phyloP scores from a whole-genome alignment of 2,113 vertebrate genomes.

The Andinoacara biseriatus region DNA sequence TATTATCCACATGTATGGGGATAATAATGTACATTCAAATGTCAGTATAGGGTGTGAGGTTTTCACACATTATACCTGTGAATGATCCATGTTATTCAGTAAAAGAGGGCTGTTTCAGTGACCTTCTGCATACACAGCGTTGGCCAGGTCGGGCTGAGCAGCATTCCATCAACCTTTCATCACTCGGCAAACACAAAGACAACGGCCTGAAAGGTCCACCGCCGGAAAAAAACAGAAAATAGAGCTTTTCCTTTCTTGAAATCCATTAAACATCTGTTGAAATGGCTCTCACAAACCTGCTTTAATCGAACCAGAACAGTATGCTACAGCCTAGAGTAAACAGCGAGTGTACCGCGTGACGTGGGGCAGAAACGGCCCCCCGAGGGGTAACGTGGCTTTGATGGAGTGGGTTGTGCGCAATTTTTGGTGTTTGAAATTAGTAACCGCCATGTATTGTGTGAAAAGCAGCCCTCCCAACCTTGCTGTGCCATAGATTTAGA shows the following conservation, averaged over 20 bases:
- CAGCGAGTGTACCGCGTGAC: neutral
- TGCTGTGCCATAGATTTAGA: slow-evolving; percentile 73
- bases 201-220: slow-evolving; percentile 44
- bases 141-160: slow-evolving; percentile 69
- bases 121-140: slow-evolving; percentile 69
- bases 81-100: slow-evolving; percentile 60
- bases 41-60: slow-evolving; percentile 29
- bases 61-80: slow-evolving; percentile 64
- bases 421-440: slow-evolving; percentile 48
- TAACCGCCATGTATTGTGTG: slow-evolving; percentile 62
- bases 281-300: neutral
- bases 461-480: slow-evolving; percentile 62
- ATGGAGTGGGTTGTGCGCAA: neutral
- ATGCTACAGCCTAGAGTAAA: neutral
- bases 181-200: slow-evolving; percentile 77
- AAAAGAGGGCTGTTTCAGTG: slow-evolving; percentile 48
- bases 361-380: slow-evolving; percentile 18
- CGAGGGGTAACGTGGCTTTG: neutral
- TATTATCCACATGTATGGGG: neutral
- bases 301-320: neutral
- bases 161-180: slow-evolving; percentile 83
- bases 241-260: slow-evolving; percentile 18
- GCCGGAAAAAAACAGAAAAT: slow-evolving; percentile 45
- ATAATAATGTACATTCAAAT: neutral
- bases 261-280: slow-evolving; percentile 36